These are phyloP conservation scores for Scatophagus argus DNA, from an alignment of 2,113 vertebrate species.

Conservation along the genomic window DNA sequence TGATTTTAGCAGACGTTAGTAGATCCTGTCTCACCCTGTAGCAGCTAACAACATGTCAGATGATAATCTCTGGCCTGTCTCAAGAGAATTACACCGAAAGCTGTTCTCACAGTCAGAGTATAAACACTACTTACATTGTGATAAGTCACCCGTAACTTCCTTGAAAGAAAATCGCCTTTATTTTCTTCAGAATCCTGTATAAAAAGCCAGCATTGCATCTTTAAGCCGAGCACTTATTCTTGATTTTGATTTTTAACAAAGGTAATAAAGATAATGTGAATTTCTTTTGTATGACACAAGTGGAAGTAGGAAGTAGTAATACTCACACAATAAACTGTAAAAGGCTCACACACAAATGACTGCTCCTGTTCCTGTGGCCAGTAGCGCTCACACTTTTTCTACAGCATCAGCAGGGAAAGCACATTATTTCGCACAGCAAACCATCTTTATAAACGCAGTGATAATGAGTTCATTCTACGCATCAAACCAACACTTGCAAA, in stretches of 20 bases:
- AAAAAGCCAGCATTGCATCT: slow-evolving; percentile 4
- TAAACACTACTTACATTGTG: slow-evolving; percentile 84
- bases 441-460: neutral
- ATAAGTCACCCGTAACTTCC: slow-evolving; percentile 88
- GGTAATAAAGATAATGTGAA: neutral
- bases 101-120: slow-evolving; percentile 2
- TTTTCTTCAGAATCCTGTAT: slow-evolving; percentile 88
- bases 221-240: neutral
- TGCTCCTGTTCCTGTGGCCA: slow-evolving; percentile 85
- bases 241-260: neutral
- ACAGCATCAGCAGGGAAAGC: slow-evolving; percentile 8
- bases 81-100: neutral
- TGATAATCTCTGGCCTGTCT: slow-evolving; percentile 25
- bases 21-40: slow-evolving; percentile 3
- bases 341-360: slow-evolving; percentile 85
- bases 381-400: slow-evolving; percentile 98
- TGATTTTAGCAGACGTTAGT: neutral
- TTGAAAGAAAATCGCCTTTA: slow-evolving; percentile 90
- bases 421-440: neutral
- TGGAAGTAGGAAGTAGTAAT: slow-evolving; percentile 44
- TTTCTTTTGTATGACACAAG: neutral
- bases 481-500: neutral
- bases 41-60: slow-evolving; percentile 5
- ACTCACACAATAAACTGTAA: slow-evolving; percentile 93
- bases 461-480: neutral